Base-by-base conservation (phyloP, 2,113 vertebrate genomes). In the Saccopteryx leptura region DNA sequence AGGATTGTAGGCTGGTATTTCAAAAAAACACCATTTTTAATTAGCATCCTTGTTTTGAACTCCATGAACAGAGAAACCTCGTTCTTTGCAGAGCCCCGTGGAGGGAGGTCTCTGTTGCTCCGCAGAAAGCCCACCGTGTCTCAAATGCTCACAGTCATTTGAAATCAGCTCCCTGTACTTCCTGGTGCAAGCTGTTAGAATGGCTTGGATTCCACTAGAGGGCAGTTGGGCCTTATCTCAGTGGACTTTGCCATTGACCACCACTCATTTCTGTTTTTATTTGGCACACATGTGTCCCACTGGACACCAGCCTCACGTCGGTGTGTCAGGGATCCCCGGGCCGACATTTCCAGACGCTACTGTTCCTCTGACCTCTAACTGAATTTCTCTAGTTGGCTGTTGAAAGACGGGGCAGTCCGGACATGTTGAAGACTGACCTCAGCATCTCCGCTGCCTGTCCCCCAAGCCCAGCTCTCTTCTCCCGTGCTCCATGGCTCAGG, bases 191-290 rank as follows among this genome's bases (percentile, higher is more conserved):
- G 31, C 88, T 95, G 93, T 61, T 60, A 60, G 88, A 85, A 95
- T 71, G 93, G 89, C 58, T 54, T 74, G 91, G 88, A 69, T 71
- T 97, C 97, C 97, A 97, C 96, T 97, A 97, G 97, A 97, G 97
- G 97, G 97, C 96, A 96, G 97, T 81, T 97, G 91, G 96, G 85
- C 88, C 88, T 97, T 94, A 85, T 82, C 52, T 74, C 97, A 90
- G 72, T 94, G 93, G 94, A 82, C 94, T 78, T 69, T 69, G 56
- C 69, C 63, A 18, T 56, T 79, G 78, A 89, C 63, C 15, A 66
- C 74, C 48, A 69, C 56, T 74, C 72, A 74, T 65, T 75, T 92
- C 71, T 80, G n/a, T 93, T 88, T 94, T 52, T 83, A 2, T 54
- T 84, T 5, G n/a, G 46, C 33, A 58, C 17, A 33, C 24, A 1